phyloP scores from a whole-genome alignment of 2,113 vertebrate genomes.

The Toxotes jaculatrix region DNA sequence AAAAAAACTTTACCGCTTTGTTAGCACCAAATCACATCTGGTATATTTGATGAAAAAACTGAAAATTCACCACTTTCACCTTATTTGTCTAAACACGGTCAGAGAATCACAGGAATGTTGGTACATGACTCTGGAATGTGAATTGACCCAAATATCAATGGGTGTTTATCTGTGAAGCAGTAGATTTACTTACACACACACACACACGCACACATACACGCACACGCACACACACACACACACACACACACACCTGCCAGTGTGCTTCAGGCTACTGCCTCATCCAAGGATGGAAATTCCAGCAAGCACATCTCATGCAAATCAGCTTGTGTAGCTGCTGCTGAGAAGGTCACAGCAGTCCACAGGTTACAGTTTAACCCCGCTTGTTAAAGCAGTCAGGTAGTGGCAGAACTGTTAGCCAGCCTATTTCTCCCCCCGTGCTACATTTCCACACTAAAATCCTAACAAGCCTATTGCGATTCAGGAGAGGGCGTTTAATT shows the following conservation, averaged over 20 bases:
- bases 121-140: conserved; percentile 21
- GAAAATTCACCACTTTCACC: background rate
- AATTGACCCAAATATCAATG: conserved; percentile 45
- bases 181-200: background rate
- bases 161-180: conserved; percentile 24
- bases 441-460: conserved; percentile 72
- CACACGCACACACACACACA: conserved; percentile 29
- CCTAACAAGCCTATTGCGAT: conserved; percentile 75
- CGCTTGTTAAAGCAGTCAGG: conserved; percentile 66
- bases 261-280: conserved; percentile 22
- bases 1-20: background rate
- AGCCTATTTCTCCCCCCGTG: background rate
- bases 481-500: conserved; percentile 76
- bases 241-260: conserved; percentile 40
- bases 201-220: conserved; percentile 16
- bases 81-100: conserved; percentile 7
- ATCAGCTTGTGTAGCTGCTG: conserved; percentile 45
- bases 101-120: conserved; percentile 8
- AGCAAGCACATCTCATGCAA: conserved; percentile 63
- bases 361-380: conserved; percentile 72
- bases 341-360: conserved; percentile 40
- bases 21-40: background rate
- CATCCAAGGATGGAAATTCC: conserved; percentile 55
- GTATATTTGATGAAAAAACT: background rate
- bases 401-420: conserved; percentile 39